phyloP scores from a whole-genome alignment of 2,113 vertebrate species.

The Trematomus loennbergii region DNA sequence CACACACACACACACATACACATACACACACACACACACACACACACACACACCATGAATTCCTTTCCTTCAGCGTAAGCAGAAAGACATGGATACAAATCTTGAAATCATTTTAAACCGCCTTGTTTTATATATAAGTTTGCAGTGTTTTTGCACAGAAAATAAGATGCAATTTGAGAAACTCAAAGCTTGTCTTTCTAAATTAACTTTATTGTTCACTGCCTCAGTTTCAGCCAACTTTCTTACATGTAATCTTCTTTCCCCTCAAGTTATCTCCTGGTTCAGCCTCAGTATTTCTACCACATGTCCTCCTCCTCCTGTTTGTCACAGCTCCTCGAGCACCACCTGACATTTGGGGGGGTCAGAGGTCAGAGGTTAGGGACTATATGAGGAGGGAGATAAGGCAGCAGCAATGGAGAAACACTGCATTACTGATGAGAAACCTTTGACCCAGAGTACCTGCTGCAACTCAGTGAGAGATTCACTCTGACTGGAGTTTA shows the following conservation, averaged over 20 bases:
- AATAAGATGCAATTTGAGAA: neutral
- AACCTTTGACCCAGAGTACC: conserved; percentile 24
- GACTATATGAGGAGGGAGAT: conserved; percentile 33
- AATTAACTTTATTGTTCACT: neutral
- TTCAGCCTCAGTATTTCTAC: neutral
- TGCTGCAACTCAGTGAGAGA: conserved; percentile 14
- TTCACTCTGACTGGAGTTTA: conserved; percentile 1
- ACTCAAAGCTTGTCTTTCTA: neutral
- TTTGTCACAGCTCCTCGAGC: conserved; percentile 27
- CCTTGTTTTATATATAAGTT: too few relatives aligned
- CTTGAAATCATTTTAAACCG: too few relatives aligned
- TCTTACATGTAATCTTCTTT: too few relatives aligned
- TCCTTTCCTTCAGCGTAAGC: too few relatives aligned
- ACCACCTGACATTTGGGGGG: conserved; percentile 57
- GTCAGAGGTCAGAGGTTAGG: conserved; percentile 27
- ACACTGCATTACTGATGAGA: conserved; percentile 48
- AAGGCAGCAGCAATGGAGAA: conserved; percentile 18
- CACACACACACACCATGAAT: too few relatives aligned
- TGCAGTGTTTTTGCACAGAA: too few relatives aligned
- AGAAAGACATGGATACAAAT: too few relatives aligned
- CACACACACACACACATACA: too few relatives aligned
- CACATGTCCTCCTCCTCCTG: neutral
- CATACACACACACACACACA: too few relatives aligned
- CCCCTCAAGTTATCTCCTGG: neutral
- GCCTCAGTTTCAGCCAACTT: neutral